Evolutionary conservation across 2,797 vertebrate species (phyloP), one percentile per base, ranked within the genome.

Genomic region (Hemibagrus guttatus): DNA sequence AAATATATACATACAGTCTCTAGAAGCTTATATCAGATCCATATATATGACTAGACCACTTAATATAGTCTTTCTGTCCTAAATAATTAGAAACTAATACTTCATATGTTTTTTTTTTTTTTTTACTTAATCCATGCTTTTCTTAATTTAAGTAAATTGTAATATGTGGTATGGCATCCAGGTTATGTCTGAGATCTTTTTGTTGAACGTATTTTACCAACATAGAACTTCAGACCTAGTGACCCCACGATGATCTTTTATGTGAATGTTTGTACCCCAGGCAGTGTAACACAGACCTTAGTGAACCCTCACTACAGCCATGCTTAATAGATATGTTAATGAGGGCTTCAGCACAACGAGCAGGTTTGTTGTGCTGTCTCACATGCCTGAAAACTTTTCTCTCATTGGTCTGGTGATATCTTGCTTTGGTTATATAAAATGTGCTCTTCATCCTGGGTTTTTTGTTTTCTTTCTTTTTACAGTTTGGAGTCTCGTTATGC

Each of bases 401-500:
- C 39, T 61, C 26, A 54, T 26, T 23, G 46, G 72, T 42, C 52
- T 35, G 2, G 19, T 82, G 46, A 31, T 35, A 28, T 54, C 16
- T 54, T 31, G 63, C n/a, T 74, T 23, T 78, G 13, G 16, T 56
- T 83, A 13, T 58, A 19, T 21, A 72, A n/a, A 79, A 72, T 16
- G 58, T 64, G 52, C 80, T 69, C 35, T 56, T 86, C 58, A 68
- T 79, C 72, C 75, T 17, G 46, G 46, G 46, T 35, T 31, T 6
- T 17, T 13, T n/a, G 0, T 63, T 46, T 35, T 49, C 3, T 86
- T 35, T 83, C 3, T 63, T 87, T 64, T 94, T 94, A 9, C 94
- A 99, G 98, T 98, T 99, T 91, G 93, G 95, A 63, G 83, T 95
- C 49, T 97, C 97, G 6, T 0, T 96, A 12, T 69, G 90, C 56